These are phyloP conservation scores for Percopsis omiscomaycus DNA, from an alignment of 2,797 vertebrate species.

Conservation along the genomic window DNA sequence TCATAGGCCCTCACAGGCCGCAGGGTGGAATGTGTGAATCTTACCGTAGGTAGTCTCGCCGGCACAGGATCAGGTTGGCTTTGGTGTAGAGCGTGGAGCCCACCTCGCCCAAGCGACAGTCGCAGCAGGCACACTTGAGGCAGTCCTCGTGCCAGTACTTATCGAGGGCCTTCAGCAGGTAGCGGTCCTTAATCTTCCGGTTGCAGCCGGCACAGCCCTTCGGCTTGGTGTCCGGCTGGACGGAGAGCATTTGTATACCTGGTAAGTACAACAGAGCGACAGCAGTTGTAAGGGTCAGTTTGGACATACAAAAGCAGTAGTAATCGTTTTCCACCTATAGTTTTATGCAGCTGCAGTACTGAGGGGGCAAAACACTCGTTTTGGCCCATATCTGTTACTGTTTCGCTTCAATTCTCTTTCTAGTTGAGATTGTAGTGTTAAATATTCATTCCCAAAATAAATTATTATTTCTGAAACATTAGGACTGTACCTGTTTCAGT, in stretches of 20 bases:
- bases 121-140: slow-evolving; percentile 96
- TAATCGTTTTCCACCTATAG: background rate
- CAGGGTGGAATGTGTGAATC: background rate
- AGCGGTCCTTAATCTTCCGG: slow-evolving; percentile 99
- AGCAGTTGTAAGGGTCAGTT: background rate
- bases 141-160: slow-evolving; percentile 99
- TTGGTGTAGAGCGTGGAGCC: slow-evolving; percentile 98
- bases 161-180: slow-evolving; percentile 97
- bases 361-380: background rate
- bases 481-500: too few species aligned
- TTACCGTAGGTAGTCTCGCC: slow-evolving; percentile 97
- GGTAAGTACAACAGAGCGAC: slow-evolving; percentile 32
- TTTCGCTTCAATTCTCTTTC: too few species aligned
- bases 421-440: too few species aligned
- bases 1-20: background rate
- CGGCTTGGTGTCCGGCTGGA: slow-evolving; percentile 99
- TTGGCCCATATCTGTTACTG: too few species aligned
- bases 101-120: slow-evolving; percentile 95
- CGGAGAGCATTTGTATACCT: slow-evolving; percentile 99
- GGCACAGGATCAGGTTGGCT: slow-evolving; percentile 97
- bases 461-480: too few species aligned
- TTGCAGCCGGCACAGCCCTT: slow-evolving; percentile 99
- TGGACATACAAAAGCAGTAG: too few species aligned
- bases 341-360: too few species aligned
- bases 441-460: too few species aligned